Evolutionary conservation across 2,113 vertebrate genomes (phyloP).

Genomic region (Desmodus rotundus): DNA sequence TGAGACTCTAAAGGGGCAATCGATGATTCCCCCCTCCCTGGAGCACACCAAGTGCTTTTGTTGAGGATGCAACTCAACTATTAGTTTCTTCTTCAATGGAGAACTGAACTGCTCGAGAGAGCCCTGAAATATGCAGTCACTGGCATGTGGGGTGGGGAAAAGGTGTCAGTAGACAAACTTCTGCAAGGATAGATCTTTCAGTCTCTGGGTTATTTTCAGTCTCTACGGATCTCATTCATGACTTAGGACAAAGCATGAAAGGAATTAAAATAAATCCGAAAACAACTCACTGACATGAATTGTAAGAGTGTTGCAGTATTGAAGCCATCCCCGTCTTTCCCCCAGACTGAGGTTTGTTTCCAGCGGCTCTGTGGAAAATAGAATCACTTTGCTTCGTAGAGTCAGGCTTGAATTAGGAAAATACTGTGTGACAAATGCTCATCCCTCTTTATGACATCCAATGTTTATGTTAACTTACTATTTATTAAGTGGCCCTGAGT

Average conservation of each 20-base stretch:
- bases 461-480: not conserved
- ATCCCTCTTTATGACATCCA: not conserved
- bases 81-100: not conserved
- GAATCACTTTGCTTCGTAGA: conserved; percentile 21
- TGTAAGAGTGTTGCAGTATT: conserved; percentile 26
- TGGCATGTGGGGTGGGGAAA: not conserved
- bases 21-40: not conserved
- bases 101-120: conserved; percentile 34
- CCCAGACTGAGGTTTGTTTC: not conserved
- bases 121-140: conserved; percentile 55
- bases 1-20: not conserved
- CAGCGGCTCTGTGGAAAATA: conserved; percentile 43
- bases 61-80: not conserved
- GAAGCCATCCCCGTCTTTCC: not conserved
- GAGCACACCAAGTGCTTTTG: not conserved
- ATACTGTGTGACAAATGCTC: conserved; percentile 3
- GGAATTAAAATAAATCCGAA: conserved; percentile 67
- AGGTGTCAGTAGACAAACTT: conserved; percentile 14
- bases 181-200: not conserved
- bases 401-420: conserved; percentile 35
- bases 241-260: conserved; percentile 60
- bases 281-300: not conserved
- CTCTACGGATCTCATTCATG: conserved; percentile 62
- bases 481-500: not conserved
- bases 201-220: conserved; percentile 65